Evolutionary conservation across 2,888 invertebrate species (phyloP).

Genomic region (Dryadula phaetusa): DNA sequence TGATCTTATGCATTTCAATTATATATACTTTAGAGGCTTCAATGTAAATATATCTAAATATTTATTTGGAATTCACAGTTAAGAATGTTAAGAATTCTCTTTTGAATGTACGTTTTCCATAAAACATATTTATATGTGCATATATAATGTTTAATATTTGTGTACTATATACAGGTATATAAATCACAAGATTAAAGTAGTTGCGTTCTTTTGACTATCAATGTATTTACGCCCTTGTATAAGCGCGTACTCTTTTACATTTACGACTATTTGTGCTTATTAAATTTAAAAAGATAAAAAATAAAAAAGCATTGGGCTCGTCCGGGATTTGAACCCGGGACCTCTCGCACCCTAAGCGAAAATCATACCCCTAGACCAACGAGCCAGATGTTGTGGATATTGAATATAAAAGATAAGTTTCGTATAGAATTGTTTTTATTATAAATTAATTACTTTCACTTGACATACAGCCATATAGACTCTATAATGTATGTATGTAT

Average conservation of each 20-base stretch:
- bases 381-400: conserved; percentile 54
- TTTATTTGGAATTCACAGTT: background rate
- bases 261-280: too few relatives aligned
- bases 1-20: conserved; percentile 21
- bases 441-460: conserved; percentile 3
- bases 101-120: too few relatives aligned
- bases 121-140: too few relatives aligned
- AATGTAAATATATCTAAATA: background rate
- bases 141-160: too few relatives aligned
- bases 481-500: too few relatives aligned
- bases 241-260: too few relatives aligned
- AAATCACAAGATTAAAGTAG: too few relatives aligned
- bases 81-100: background rate
- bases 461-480: too few relatives aligned
- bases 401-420: conserved; percentile 4
- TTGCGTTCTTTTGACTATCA: too few relatives aligned
- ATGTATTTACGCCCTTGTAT: too few relatives aligned
- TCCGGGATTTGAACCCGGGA: conserved; percentile 84
- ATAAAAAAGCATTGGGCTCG: conserved; percentile 66
- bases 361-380: conserved; percentile 83
- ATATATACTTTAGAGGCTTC: background rate
- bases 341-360: conserved; percentile 84
- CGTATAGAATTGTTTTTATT: background rate
- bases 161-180: too few relatives aligned
- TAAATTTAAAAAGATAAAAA: background rate